A percentile compares a stretch with the other conserved stretches of the same genome.
Conservation (phyloP, 2,888 invertebrate species). For the Drosophila falleni region DNA sequence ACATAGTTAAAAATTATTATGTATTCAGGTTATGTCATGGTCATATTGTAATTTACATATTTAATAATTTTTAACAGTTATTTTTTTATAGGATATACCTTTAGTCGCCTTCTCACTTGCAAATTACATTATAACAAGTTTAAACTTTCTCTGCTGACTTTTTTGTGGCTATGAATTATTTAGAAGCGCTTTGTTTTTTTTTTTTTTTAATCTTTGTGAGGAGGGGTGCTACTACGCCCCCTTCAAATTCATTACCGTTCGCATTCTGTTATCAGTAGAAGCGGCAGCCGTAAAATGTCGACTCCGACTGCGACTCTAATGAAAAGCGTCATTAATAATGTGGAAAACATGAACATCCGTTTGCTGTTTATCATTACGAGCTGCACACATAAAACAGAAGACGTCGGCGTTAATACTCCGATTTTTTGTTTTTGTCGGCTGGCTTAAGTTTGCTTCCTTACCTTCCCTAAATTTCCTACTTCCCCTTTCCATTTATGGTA, state of each 20-base stretch:
- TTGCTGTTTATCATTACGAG: conserved; percentile 75
- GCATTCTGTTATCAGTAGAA: conserved; percentile 53
- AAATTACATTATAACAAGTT: conserved; percentile 21
- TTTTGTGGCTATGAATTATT: conserved; percentile 59
- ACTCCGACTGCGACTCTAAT: conserved; percentile 70
- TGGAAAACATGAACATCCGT: conserved; percentile 78
- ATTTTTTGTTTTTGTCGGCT: conserved; percentile 44
- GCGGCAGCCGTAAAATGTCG: conserved; percentile 55
- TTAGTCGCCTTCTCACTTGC: neutral
- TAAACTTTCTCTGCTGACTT: conserved; percentile 39
- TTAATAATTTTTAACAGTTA: no score
- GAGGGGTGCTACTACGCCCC: conserved; percentile 12
- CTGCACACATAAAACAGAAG: conserved; percentile 65
- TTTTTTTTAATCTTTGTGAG: neutral
- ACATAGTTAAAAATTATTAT: no score
- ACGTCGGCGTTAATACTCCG: conserved; percentile 32
- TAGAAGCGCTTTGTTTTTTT: conserved; percentile 49
- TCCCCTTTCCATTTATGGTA: conserved; percentile 10
- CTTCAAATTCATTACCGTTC: conserved; percentile 60
- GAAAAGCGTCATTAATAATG: conserved; percentile 81
- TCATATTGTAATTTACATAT: no score
- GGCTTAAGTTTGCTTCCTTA: conserved; percentile 35
- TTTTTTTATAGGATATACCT: no score
- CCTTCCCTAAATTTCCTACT: neutral
- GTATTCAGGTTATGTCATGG: no score